Conservation (phyloP, 1,140 invertebrate genomes). For the Solenopsis fugax region DNA sequence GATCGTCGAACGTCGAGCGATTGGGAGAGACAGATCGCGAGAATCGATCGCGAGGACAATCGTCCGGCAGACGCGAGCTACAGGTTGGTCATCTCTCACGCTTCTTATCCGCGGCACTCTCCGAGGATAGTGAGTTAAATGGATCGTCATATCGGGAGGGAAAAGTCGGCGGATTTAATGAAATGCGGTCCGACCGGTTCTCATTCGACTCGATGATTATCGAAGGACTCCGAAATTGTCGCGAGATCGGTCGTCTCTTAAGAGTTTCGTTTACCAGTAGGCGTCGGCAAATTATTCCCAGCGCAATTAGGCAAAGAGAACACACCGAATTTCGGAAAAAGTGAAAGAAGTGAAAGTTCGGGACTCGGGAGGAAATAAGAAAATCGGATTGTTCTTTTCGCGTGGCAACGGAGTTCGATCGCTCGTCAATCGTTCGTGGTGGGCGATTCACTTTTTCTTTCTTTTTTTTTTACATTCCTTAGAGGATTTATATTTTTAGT, state of each 20-base stretch:
- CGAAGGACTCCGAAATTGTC: conserved; percentile 14
- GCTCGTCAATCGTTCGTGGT: neutral
- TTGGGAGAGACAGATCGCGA: neutral
- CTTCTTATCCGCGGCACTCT: neutral
- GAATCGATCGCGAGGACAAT: conserved; percentile 9
- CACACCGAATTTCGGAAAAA: neutral
- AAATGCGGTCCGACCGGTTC: conserved; percentile 31
- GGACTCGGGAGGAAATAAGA: neutral
- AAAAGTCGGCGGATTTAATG: conserved; percentile 4
- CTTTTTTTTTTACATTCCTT: neutral
- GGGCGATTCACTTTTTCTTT: neutral
- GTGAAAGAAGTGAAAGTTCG: neutral
- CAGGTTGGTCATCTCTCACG: conserved; percentile 50
- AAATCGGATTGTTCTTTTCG: neutral
- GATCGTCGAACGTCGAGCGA: conserved; percentile 42
- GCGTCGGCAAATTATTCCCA: neutral
- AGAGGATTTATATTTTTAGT: conserved; percentile 17
- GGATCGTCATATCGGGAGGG: neutral
- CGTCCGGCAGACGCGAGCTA: conserved; percentile 17
- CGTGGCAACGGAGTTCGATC: neutral
- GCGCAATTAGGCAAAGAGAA: neutral
- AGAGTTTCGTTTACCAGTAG: neutral
- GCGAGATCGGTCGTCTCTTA: neutral
- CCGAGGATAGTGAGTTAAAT: conserved; percentile 1
- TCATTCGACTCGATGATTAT: conserved; percentile 4